A percentile compares a stretch with the other conserved stretches of the same genome.
Conservation (phyloP, 2,113 vertebrate genomes). For the Myrmophylax atrothorax region DNA sequence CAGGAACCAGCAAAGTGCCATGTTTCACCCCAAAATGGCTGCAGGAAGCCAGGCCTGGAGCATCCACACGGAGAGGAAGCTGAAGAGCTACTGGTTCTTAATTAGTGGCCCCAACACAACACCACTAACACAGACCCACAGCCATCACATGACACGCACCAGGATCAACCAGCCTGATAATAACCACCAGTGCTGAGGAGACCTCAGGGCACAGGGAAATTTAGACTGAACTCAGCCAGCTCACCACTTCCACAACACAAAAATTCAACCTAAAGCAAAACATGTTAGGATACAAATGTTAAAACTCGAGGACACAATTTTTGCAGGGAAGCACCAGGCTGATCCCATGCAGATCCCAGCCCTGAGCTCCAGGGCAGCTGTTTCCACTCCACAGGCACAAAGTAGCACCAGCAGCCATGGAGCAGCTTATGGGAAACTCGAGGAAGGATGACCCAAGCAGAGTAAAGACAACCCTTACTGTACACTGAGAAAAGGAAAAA, state of each 20-base stretch:
- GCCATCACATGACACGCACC: background rate
- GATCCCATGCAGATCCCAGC: background rate
- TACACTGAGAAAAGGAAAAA: background rate
- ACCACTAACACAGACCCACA: background rate
- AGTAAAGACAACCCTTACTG: background rate
- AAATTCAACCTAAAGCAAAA: background rate
- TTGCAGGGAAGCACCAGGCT: rapidly evolving
- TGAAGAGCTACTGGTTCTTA: background rate
- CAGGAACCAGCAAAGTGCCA: background rate
- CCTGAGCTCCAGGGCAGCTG: background rate
- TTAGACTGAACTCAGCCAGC: background rate
- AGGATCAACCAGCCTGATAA: rapidly evolving
- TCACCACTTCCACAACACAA: background rate
- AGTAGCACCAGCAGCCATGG: background rate
- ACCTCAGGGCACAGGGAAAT: too few relatives aligned
- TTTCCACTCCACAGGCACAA: background rate
- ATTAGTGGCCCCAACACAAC: rapidly evolving
- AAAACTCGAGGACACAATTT: rapidly evolving
- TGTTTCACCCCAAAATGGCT: background rate
- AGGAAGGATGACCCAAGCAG: background rate
- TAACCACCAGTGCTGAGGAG: background rate
- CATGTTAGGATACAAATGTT: rapidly evolving
- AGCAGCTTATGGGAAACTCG: background rate
- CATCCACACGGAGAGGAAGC: rapidly evolving
- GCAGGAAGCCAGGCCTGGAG: background rate